A percentile compares a stretch with the other conserved stretches of the same genome.
phyloP scores from a whole-genome alignment of 2,797 vertebrate species.

The Lycodopsis pacificus region DNA sequence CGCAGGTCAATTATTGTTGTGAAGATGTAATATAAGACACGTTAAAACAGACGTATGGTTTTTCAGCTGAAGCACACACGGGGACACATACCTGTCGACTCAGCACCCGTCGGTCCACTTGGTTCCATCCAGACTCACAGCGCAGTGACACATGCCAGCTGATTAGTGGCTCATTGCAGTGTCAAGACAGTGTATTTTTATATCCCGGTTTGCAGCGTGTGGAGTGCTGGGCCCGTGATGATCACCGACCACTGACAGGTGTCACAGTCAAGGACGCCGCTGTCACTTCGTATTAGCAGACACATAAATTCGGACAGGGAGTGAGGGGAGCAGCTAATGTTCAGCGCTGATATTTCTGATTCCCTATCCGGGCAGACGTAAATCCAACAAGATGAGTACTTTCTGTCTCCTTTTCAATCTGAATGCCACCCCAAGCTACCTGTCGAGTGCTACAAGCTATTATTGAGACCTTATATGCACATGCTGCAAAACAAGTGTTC shows the following conservation, averaged over 20 bases:
- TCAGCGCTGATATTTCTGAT: conserved; percentile 79
- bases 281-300: conserved; percentile 83
- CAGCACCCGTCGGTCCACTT: conserved; percentile 42
- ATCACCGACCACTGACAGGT: conserved; percentile 81
- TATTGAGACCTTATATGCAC: conserved; percentile 35
- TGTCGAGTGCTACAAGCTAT: conserved; percentile 51
- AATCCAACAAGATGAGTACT: conserved; percentile 76
- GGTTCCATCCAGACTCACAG: conserved; percentile 35
- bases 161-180: conserved; percentile 78
- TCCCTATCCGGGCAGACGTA: conserved; percentile 75
- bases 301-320: conserved; percentile 75
- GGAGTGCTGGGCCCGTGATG: conserved; percentile 64
- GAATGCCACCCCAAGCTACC: conserved; percentile 43
- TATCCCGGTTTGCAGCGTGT: conserved; percentile 59
- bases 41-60: neutral
- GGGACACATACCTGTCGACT: conserved; percentile 34
- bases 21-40: neutral
- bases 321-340: conserved; percentile 56
- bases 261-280: conserved; percentile 79
- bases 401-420: conserved; percentile 66
- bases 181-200: conserved; percentile 75
- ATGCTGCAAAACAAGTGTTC: conserved; percentile 25
- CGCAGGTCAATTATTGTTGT: neutral
- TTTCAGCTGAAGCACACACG: conserved; percentile 2
- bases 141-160: conserved; percentile 72